Conservation (phyloP, 2,113 vertebrate genomes). For the Plectropomus leopardus region DNA sequence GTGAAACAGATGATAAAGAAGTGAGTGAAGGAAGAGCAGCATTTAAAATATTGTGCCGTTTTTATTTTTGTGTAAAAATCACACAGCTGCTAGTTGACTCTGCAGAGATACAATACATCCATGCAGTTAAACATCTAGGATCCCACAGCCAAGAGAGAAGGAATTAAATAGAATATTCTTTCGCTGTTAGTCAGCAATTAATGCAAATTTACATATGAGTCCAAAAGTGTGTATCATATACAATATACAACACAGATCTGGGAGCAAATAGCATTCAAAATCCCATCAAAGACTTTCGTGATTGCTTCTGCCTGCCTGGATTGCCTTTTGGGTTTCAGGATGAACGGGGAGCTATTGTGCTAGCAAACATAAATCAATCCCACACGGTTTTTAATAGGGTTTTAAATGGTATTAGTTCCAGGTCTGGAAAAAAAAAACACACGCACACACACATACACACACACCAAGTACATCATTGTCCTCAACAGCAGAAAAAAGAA, state of each 20-base stretch:
- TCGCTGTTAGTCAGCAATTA: constrained; percentile 95
- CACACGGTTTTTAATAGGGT: constrained; percentile 58
- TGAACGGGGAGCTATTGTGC: constrained; percentile 52
- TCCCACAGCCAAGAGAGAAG: constrained; percentile 94
- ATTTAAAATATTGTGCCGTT: constrained; percentile 94
- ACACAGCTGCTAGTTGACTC: constrained; percentile 95
- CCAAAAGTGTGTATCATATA: constrained; percentile 93
- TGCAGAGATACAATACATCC: constrained; percentile 92
- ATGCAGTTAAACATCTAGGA: constrained; percentile 95
- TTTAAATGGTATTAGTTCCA: constrained; percentile 73
- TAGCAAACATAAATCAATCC: constrained; percentile 68
- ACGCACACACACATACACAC: not conserved
- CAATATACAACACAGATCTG: constrained; percentile 92
- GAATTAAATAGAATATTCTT: constrained; percentile 93
- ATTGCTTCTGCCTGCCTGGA: constrained; percentile 72
- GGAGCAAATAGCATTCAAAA: constrained; percentile 71
- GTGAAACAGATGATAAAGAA: not conserved
- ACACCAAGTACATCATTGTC: constrained; percentile 47
- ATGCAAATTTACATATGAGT: constrained; percentile 96
- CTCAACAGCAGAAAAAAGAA: constrained; percentile 85
- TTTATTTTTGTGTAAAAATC: constrained; percentile 98
- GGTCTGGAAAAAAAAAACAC: constrained; percentile 51
- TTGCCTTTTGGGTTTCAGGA: constrained; percentile 63
- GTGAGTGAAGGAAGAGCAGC: constrained; percentile 69
- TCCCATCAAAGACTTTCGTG: constrained; percentile 66